Evolutionary conservation across 2,888 invertebrate species (phyloP).

Genomic region (Meghimatium bilineatum): DNA sequence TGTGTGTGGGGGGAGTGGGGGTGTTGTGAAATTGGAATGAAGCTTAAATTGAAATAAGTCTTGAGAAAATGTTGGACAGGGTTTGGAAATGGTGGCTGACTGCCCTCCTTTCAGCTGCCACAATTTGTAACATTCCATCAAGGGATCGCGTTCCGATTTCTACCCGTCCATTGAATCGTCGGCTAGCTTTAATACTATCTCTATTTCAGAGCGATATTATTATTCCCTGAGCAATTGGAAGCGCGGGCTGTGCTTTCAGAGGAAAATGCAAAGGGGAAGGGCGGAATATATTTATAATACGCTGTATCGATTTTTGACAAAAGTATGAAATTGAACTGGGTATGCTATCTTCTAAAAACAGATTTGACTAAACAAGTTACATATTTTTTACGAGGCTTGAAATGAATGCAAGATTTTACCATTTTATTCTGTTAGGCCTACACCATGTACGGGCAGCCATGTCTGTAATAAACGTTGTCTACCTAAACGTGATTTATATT

Average conservation of each 20-base stretch:
- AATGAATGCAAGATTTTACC: not conserved
- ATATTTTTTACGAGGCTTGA: not conserved
- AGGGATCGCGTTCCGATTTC: not conserved
- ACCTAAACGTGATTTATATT: not conserved
- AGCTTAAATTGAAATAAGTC: too few relatives aligned
- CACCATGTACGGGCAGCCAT: too few relatives aligned
- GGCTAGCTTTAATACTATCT: not conserved
- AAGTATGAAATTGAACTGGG: not conserved
- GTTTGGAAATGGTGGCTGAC: too few relatives aligned
- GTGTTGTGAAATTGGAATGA: too few relatives aligned
- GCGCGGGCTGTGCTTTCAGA: not conserved
- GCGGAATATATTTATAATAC: not conserved
- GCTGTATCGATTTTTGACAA: not conserved
- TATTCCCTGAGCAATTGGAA: constrained; percentile 25
- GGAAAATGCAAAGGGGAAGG: not conserved
- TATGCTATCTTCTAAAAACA: constrained; percentile 1
- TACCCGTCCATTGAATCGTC: not conserved
- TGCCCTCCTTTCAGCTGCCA: not conserved
- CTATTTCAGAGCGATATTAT: constrained; percentile 15
- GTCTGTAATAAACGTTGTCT: not conserved
- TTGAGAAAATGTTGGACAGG: too few relatives aligned
- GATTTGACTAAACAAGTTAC: not conserved
- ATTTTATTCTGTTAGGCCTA: too few relatives aligned
- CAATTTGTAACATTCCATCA: constrained; percentile 14
- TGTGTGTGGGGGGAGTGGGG: too few relatives aligned